phyloP scores from a whole-genome alignment of 1,140 invertebrate genomes.

The Vollenhovia emeryi region DNA sequence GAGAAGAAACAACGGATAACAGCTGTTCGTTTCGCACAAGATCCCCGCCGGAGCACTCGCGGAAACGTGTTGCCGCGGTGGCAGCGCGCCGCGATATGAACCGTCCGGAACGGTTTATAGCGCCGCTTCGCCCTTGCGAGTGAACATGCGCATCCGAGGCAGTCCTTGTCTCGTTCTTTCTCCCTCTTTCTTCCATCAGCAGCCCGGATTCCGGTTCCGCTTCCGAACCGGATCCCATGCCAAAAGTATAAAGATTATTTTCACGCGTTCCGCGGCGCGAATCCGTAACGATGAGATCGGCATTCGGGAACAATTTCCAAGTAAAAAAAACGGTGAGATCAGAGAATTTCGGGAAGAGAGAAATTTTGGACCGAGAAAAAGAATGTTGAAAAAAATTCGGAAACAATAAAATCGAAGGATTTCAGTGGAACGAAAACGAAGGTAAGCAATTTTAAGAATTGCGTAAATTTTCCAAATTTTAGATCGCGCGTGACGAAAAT shows the following conservation, averaged over 20 bases:
- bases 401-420: not conserved
- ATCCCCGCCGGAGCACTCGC: not conserved
- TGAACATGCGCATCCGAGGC: conserved; percentile 69
- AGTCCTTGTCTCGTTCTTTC: conserved; percentile 12
- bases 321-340: not conserved
- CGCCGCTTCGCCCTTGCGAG: conserved; percentile 62
- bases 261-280: conserved; percentile 58
- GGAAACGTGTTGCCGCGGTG: conserved; percentile 65
- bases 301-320: not conserved
- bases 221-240: conserved; percentile 70
- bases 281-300: not conserved
- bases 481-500: not conserved
- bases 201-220: conserved; percentile 69
- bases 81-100: conserved; percentile 72
- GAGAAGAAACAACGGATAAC: not conserved
- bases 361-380: not conserved
- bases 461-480: not conserved
- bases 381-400: no score
- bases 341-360: not conserved
- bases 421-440: not conserved
- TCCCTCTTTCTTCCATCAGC: not conserved
- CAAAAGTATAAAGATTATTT: conserved; percentile 73
- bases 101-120: conserved; percentile 68
- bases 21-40: not conserved
- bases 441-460: not conserved